Conservation (phyloP, 2,888 invertebrate genomes). For the Ormyrus nitidulus region DNA sequence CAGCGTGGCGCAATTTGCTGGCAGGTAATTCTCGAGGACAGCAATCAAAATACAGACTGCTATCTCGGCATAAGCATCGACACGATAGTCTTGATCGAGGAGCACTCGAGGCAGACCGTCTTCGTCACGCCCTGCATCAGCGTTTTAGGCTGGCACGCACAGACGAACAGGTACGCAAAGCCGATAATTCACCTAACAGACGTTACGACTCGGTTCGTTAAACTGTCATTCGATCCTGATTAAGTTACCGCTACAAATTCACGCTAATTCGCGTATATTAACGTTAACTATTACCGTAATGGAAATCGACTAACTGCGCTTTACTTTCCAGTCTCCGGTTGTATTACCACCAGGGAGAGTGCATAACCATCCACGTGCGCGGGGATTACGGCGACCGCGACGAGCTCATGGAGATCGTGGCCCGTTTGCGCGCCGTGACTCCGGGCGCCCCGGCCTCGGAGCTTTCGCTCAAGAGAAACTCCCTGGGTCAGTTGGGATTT, state of each 20-base stretch:
- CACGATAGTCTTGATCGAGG: constrained; percentile 91
- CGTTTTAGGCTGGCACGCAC: constrained; percentile 85
- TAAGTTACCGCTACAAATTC: no score
- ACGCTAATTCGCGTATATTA: no score
- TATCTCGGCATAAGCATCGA: constrained; percentile 92
- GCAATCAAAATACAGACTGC: constrained; percentile 84
- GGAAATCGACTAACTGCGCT: no score
- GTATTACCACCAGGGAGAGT: constrained; percentile 96
- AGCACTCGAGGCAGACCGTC: constrained; percentile 87
- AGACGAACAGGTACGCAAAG: constrained; percentile 77
- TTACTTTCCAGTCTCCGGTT: constrained; percentile 80
- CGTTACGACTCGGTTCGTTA: no score
- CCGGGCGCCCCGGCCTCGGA: constrained; percentile 87
- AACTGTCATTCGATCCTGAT: no score
- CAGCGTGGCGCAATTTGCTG: constrained; percentile 89
- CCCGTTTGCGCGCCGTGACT: constrained; percentile 88
- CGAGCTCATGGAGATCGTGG: constrained; percentile 86
- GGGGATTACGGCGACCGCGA: constrained; percentile 83
- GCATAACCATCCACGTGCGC: constrained; percentile 87
- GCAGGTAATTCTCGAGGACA: constrained; percentile 86
- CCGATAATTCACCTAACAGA: background rate
- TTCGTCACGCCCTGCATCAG: constrained; percentile 90
- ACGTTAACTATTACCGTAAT: no score
- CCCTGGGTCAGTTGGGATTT: constrained; percentile 90
- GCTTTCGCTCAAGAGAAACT: constrained; percentile 87